Percentiles rank a stretch among this genome's conserved stretches.
These are phyloP conservation scores for Shinisaurus crocodilurus DNA, from an alignment of 2,113 vertebrate species.

Conservation along the genomic window DNA sequence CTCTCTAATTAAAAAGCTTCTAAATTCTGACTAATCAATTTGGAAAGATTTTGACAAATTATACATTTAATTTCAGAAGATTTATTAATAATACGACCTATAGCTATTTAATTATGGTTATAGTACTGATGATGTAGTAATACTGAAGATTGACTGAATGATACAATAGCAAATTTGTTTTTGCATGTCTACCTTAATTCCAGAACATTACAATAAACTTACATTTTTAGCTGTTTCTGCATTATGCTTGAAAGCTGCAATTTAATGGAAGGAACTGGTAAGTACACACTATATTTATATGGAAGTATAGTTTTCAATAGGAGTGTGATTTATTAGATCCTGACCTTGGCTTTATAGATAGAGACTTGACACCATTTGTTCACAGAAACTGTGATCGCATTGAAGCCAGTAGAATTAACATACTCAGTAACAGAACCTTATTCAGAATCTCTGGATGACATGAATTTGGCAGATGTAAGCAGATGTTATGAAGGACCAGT, in stretches of 20 bases:
- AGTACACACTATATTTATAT: conserved; percentile 54
- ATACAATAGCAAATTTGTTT: conserved; percentile 74
- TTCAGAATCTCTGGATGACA: background rate
- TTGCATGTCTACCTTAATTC: conserved; percentile 65
- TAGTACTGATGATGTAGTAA: conserved; percentile 72
- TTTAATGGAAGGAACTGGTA: conserved; percentile 72
- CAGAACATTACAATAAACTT: conserved; percentile 65
- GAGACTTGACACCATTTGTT: background rate
- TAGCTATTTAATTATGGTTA: conserved; percentile 79
- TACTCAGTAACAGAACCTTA: background rate
- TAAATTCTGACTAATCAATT: conserved; percentile 86
- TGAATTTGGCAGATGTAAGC: too few species aligned
- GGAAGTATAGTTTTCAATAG: conserved; percentile 60
- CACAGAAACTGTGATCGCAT: background rate
- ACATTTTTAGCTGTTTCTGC: conserved; percentile 66
- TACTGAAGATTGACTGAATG: conserved; percentile 72
- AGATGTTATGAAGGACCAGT: background rate
- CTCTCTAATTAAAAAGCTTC: conserved; percentile 84
- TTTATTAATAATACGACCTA: conserved; percentile 81
- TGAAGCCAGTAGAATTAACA: rapidly evolving
- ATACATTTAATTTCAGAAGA: conserved; percentile 81
- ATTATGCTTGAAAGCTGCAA: conserved; percentile 68
- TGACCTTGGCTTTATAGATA: background rate
- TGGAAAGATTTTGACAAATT: conserved; percentile 81
- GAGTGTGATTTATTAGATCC: conserved; percentile 41